Conservation (phyloP, 2,888 invertebrate genomes). For the Augochlorella aurata region DNA sequence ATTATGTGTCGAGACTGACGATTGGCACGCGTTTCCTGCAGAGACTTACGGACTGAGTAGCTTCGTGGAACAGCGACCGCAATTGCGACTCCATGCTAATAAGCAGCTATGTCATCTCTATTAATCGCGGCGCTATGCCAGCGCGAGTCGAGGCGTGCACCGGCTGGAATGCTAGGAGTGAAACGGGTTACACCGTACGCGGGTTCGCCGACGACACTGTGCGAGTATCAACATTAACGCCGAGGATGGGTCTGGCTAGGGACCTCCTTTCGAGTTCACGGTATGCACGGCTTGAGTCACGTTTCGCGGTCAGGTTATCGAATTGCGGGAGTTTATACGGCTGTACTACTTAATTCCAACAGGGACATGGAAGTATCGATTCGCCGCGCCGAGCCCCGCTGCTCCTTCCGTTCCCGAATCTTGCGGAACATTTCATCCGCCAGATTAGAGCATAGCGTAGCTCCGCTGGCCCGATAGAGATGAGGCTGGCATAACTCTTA, state of each 20-base stretch:
- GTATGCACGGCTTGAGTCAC: constrained; percentile 41
- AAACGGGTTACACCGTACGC: constrained; percentile 33
- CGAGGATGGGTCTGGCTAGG: not conserved
- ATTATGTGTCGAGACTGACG: not conserved
- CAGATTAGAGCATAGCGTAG: constrained; percentile 15
- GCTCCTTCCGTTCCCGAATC: constrained; percentile 31
- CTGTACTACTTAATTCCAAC: constrained; percentile 46
- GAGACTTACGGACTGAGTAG: not conserved
- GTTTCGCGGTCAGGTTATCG: constrained; percentile 50
- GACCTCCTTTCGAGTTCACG: constrained; percentile 29
- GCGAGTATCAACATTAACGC: constrained; percentile 4
- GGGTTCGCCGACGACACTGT: not conserved
- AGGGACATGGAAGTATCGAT: constrained; percentile 47
- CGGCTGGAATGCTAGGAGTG: constrained; percentile 52
- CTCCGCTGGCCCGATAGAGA: constrained; percentile 23
- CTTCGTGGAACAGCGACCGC: constrained; percentile 1
- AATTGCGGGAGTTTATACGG: constrained; percentile 54
- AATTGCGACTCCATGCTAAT: constrained; percentile 50
- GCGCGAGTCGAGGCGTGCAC: constrained; percentile 32
- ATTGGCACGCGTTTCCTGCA: not conserved
- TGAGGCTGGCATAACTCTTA: constrained; percentile 21
- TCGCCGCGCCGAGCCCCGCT: not conserved
- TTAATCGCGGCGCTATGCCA: constrained; percentile 53
- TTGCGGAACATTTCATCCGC: constrained; percentile 27
- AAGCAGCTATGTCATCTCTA: constrained; percentile 64